Conservation (phyloP, 2,797 vertebrate species). For the Lemur catta region DNA sequence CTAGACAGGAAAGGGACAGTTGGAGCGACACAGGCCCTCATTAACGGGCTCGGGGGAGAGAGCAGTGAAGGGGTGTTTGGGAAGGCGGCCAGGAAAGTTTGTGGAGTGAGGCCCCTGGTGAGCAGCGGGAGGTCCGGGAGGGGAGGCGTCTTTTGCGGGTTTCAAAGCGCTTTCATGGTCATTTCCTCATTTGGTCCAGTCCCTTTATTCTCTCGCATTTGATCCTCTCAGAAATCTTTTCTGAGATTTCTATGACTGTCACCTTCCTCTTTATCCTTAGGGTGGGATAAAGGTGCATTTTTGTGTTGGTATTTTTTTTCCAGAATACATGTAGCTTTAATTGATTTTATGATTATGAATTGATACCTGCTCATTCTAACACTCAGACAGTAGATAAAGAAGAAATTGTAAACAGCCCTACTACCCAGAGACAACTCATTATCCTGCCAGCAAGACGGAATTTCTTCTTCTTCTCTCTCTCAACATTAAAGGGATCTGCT, state of each 20-base stretch:
- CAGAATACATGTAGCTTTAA: background rate
- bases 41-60: constrained; percentile 59
- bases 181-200: background rate
- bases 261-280: background rate
- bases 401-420: background rate
- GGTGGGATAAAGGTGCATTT: background rate
- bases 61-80: constrained; percentile 46
- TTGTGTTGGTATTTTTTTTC: background rate
- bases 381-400: background rate
- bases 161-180: background rate
- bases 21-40: constrained; percentile 58
- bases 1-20: constrained; percentile 72
- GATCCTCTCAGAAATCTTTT: background rate
- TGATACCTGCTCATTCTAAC: background rate
- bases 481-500: constrained; percentile 17
- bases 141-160: background rate
- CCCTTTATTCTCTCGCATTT: background rate
- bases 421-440: background rate
- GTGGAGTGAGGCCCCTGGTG: constrained; percentile 39
- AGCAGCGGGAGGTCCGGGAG: background rate
- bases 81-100: constrained; percentile 60
- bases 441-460: constrained; percentile 3
- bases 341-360: constrained; percentile 46
- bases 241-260: background rate
- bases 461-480: background rate